phyloP scores from a whole-genome alignment of 2,113 vertebrate genomes.

The Pterocles burchelli region DNA sequence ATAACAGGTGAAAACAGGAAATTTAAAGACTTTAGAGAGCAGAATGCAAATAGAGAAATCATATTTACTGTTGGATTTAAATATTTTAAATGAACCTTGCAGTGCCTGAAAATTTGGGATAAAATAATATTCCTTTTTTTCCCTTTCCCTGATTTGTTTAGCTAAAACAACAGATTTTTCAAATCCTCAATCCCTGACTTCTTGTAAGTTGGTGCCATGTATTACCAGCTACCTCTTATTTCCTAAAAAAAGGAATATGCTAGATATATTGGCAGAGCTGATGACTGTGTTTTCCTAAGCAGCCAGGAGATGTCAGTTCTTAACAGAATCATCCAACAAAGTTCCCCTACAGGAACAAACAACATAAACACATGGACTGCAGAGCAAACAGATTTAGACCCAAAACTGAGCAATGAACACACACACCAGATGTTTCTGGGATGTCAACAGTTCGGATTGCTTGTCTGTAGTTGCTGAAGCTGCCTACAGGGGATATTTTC shows the following conservation, averaged over 20 bases:
- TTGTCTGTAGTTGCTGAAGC: slow-evolving; percentile 30
- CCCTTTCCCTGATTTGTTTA: not conserved
- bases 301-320: slow-evolving; percentile 67
- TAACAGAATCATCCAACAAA: slow-evolving; percentile 2
- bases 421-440: slow-evolving; percentile 47
- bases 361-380: slow-evolving; percentile 28
- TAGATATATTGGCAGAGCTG: not conserved
- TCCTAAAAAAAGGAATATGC: not conserved
- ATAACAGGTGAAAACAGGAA: not conserved
- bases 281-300: slow-evolving; percentile 33
- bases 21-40: not conserved
- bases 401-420: slow-evolving; percentile 34
- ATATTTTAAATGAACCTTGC: not conserved
- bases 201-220: not conserved
- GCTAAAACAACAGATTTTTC: not conserved
- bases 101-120: not conserved
- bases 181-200: not conserved
- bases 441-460: slow-evolving; percentile 26
- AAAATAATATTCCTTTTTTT: not conserved
- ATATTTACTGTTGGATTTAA: not conserved
- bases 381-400: slow-evolving; percentile 41
- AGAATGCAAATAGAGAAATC: not conserved
- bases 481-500: slow-evolving; percentile 50
- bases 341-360: slow-evolving; percentile 1
- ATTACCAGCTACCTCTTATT: not conserved